Conservation (phyloP, 2,888 invertebrate genomes). For the Brassicogethes aeneus region DNA sequence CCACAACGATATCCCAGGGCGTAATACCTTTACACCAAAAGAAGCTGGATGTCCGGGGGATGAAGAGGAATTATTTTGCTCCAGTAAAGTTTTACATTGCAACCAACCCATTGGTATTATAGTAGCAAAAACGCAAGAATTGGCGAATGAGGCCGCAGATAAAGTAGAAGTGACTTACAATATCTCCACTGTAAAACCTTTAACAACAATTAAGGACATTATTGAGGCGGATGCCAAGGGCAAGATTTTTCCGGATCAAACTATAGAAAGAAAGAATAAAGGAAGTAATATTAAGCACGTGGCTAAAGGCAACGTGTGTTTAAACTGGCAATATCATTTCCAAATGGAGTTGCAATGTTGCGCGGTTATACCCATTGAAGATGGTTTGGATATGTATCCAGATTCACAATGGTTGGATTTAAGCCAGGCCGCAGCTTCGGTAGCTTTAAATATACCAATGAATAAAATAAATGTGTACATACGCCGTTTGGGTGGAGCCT, state of each 20-base stretch:
- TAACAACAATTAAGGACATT: constrained; percentile 44
- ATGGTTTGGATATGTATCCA: constrained; percentile 55
- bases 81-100: constrained; percentile 49
- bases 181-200: constrained; percentile 38
- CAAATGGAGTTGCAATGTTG: constrained; percentile 68
- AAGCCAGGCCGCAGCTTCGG: constrained; percentile 46
- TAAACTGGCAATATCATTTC: constrained; percentile 64
- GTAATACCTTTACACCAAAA: constrained; percentile 47
- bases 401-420: constrained; percentile 58
- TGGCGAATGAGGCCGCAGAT: constrained; percentile 51
- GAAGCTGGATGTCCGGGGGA: constrained; percentile 8
- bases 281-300: constrained; percentile 39
- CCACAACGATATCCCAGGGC: constrained; percentile 60
- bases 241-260: constrained; percentile 34
- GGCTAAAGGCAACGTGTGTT: constrained; percentile 47
- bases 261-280: constrained; percentile 29
- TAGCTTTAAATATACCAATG: constrained; percentile 21
- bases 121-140: constrained; percentile 51
- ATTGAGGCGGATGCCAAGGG: constrained; percentile 39
- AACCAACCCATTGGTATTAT: constrained; percentile 70
- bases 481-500: constrained; percentile 70
- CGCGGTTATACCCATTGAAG: constrained; percentile 49
- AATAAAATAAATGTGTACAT: constrained; percentile 52
- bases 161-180: constrained; percentile 50
- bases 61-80: constrained; percentile 44